Evolutionary conservation across 37 sponge, comb jelly and placozoan genomes (phyloP).

Genomic region (Diacarnus erythraeanus): DNA sequence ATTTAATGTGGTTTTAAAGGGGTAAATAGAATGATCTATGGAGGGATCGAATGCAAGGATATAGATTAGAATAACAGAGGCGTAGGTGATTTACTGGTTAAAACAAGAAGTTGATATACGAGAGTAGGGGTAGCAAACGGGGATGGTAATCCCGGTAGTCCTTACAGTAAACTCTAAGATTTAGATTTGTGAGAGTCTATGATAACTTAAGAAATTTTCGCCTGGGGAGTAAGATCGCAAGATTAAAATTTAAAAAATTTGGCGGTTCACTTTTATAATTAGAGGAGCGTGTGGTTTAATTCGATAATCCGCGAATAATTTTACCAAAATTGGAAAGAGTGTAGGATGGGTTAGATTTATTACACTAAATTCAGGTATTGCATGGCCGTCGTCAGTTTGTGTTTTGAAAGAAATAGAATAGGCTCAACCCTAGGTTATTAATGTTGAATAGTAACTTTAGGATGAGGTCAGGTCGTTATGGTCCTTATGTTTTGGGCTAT

Average conservation of each 20-base stretch:
- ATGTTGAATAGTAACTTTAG: constrained; percentile 23
- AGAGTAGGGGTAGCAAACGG: constrained; percentile 84
- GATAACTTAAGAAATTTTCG: constrained; percentile 61
- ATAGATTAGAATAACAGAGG: constrained; percentile 73
- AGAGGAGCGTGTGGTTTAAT: constrained; percentile 93
- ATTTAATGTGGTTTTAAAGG: constrained; percentile 13
- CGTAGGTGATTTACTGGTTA: constrained; percentile 69
- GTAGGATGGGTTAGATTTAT: constrained; percentile 13
- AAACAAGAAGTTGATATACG: constrained; percentile 61
- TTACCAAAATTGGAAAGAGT: constrained; percentile 77
- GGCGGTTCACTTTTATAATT: constrained; percentile 87
- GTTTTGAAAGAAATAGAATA: constrained; percentile 78
- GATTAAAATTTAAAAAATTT: constrained; percentile 86
- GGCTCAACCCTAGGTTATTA: constrained; percentile 47
- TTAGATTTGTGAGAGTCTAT: constrained; percentile 18
- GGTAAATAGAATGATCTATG: constrained; percentile 73
- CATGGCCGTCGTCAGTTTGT: constrained; percentile 88
- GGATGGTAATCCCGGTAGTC: constrained; percentile 90
- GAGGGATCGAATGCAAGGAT: constrained; percentile 75
- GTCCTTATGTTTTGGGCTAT: constrained; percentile 80
- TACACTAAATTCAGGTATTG: constrained; percentile 70
- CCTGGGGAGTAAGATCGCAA: constrained; percentile 89
- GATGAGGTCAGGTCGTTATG: constrained; percentile 85
- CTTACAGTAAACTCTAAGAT: constrained; percentile 76
- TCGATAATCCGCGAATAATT: constrained; percentile 80